These are phyloP conservation scores for Leptobrachium leishanense DNA, from an alignment of 2,113 vertebrate genomes.

Conservation along the genomic window DNA sequence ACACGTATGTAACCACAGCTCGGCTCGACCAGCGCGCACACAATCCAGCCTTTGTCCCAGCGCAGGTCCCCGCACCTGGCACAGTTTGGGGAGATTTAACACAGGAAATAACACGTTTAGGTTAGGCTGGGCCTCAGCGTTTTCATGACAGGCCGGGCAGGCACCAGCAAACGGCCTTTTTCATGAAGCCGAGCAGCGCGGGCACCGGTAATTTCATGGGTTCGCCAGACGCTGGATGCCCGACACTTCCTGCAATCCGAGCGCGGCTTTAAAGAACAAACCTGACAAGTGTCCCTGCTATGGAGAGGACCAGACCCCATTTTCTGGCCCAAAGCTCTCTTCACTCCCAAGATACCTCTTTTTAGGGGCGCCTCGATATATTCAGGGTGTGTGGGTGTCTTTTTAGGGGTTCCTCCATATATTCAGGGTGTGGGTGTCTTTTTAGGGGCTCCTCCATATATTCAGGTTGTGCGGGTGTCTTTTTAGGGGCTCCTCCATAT, in stretches of 20 bases:
- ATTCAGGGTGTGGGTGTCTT: no score
- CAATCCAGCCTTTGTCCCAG: constrained; percentile 24
- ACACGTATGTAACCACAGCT: background rate
- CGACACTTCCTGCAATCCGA: constrained; percentile 19
- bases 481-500: no score
- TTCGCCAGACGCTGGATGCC: background rate
- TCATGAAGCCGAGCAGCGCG: background rate
- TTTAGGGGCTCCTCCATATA: no score
- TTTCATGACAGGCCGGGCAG: constrained; percentile 14
- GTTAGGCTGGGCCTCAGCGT: background rate
- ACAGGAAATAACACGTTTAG: constrained; percentile 38
- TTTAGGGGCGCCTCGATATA: no score
- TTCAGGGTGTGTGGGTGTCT: no score
- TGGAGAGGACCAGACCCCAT: no score
- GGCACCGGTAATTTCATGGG: background rate
- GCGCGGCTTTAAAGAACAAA: background rate
- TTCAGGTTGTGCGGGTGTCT: no score
- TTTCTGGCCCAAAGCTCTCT: no score
- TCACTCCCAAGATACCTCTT: no score
- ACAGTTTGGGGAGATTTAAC: constrained; percentile 1
- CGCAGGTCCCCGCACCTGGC: background rate
- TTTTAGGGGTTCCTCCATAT: no score
- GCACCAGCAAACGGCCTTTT: background rate
- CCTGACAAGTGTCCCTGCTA: no score
- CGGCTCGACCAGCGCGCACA: background rate